phyloP scores from a whole-genome alignment of 2,797 vertebrate genomes.

The Anguilla megastoma region DNA sequence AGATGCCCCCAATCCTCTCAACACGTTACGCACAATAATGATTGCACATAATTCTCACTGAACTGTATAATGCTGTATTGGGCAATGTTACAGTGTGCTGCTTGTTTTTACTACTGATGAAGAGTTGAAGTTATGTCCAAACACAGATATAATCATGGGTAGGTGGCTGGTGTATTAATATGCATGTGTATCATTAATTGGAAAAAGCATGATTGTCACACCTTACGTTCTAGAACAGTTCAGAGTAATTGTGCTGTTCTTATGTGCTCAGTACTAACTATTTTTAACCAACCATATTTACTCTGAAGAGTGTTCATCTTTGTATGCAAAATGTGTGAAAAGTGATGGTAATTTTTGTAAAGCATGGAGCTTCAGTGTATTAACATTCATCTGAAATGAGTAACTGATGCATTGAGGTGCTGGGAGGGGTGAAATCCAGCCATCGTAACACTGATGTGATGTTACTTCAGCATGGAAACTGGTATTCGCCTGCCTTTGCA shows the following conservation, averaged over 20 bases:
- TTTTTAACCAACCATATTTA: slow-evolving; percentile 8
- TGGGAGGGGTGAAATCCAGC: background rate
- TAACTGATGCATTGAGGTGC: background rate
- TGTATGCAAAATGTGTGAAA: slow-evolving; percentile 12
- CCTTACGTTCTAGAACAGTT: background rate
- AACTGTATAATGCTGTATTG: slow-evolving; percentile 27
- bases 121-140: slow-evolving; percentile 69
- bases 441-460: slow-evolving; percentile 6
- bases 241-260: background rate
- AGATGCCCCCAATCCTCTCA: background rate
- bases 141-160: slow-evolving; percentile 79
- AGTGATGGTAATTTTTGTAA: slow-evolving; percentile 29
- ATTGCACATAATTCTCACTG: slow-evolving; percentile 8
- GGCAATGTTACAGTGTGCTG: slow-evolving; percentile 51
- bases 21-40: background rate
- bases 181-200: slow-evolving; percentile 76
- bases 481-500: background rate
- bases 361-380: slow-evolving; percentile 21
- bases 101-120: slow-evolving; percentile 81
- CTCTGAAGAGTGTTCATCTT: slow-evolving; percentile 8
- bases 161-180: slow-evolving; percentile 76
- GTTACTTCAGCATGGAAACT: slow-evolving; percentile 30
- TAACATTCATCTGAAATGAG: background rate
- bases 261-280: slow-evolving; percentile 11
- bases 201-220: slow-evolving; percentile 76